Base-by-base conservation (phyloP, 2,113 vertebrate genomes). In the Sturnira hondurensis region DNA sequence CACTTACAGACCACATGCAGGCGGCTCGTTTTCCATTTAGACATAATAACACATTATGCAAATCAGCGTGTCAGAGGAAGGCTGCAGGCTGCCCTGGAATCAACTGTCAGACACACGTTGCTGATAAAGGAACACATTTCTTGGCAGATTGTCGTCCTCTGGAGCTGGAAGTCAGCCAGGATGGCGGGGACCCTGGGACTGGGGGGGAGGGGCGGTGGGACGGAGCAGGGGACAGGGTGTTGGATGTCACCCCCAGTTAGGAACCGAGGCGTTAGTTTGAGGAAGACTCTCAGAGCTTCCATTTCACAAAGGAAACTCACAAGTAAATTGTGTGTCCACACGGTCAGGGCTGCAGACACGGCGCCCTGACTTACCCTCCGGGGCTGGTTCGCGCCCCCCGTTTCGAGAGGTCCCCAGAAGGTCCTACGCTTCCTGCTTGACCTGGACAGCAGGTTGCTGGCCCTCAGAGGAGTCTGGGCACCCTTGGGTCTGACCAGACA, bases 21-120 rank as follows among this genome's bases (percentile, higher is more conserved):
- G 98, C 98, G 98, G 99, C 98, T 98, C 98, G 98, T 98, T 98
- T 99, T 98, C 98, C 98, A 98, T 99, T 99, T 98, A 99, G 98
- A 98, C 98, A 98, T 99, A 99, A 99, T 98, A 99, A 98, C 98
- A 98, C 98, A 99, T 99, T 99, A 99, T 99, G 99, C 98, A 99
- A 99, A 99, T 98, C 68, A 98, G 98, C 97, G 98, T 98, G 98
- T n/a, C 98, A 97, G 98, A 98, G 98, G 97, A 98, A 98, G 98
- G 98, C 98, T 98, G 97, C 98, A 98, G 98, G 98, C 98, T 98
- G 98, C 98, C 98, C 98, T 98, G 98, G 98, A 98, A 98, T 98
- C 98, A 98, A 98, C 98, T 98, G 98, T 99, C 98, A 98, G 98
- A 99, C 96, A 98, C 98, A 97, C 98, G 97, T 98, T 98, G 98